phyloP scores from a whole-genome alignment of 2,888 invertebrate species.

The Platerodrilus igneus region DNA sequence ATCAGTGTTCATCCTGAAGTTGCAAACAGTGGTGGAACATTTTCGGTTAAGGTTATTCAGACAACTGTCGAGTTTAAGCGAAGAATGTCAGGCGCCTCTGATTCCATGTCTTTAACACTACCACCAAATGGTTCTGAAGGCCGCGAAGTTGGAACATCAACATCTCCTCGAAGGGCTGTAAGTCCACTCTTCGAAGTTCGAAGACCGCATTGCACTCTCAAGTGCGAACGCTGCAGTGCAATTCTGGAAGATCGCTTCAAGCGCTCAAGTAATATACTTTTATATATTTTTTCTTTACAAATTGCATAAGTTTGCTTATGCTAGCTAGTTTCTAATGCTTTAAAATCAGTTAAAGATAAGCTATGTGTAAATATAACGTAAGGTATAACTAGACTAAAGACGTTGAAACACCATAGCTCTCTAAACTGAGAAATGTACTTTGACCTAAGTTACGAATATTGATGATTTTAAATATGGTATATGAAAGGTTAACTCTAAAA shows the following conservation, averaged over 20 bases:
- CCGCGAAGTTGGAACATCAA: conserved; percentile 49
- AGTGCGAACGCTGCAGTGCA: conserved; percentile 66
- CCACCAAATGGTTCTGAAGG: conserved; percentile 49
- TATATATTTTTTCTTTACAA: conserved; percentile 41
- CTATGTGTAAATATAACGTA: too few species aligned
- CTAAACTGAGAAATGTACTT: too few species aligned
- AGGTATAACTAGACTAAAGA: too few species aligned
- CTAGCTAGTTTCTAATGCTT: too few species aligned
- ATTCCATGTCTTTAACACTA: conserved; percentile 54
- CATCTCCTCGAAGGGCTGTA: conserved; percentile 63
- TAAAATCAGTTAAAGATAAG: too few species aligned
- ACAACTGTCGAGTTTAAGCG: conserved; percentile 3
- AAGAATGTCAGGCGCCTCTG: conserved; percentile 30
- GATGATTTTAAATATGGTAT: too few species aligned
- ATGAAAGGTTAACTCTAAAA: too few species aligned
- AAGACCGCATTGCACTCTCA: conserved; percentile 67
- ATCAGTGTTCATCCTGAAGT: conserved; percentile 28
- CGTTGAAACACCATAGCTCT: too few species aligned
- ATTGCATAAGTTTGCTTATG: too few species aligned
- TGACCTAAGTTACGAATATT: too few species aligned
- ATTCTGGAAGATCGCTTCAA: conserved; percentile 66
- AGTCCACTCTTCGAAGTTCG: conserved; percentile 67
- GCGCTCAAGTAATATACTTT: conserved; percentile 56
- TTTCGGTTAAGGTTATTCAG: neutral
- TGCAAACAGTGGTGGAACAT: conserved; percentile 18